These are phyloP conservation scores for Drosophila funebris DNA, from an alignment of 1,140 invertebrate genomes.

Conservation along the genomic window DNA sequence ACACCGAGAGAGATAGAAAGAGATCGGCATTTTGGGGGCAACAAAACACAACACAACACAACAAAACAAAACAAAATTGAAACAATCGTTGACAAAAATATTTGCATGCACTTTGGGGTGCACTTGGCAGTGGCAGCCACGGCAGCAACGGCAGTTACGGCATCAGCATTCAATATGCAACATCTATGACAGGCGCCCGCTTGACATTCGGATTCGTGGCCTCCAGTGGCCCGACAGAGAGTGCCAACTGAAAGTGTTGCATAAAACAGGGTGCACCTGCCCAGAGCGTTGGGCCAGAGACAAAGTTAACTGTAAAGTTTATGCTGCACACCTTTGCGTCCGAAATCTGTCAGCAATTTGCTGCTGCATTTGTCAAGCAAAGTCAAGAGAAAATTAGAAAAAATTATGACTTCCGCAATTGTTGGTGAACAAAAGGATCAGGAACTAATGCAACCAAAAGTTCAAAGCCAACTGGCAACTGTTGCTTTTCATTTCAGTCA, in stretches of 20 bases:
- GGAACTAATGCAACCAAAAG: slow-evolving; percentile 49
- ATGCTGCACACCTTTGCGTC: slow-evolving; percentile 7
- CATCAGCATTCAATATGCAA: slow-evolving; percentile 69
- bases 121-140: slow-evolving; percentile 47
- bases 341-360: slow-evolving; percentile 59
- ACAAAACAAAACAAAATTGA: slow-evolving; percentile 30
- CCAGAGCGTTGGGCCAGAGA: not conserved
- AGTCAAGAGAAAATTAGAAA: slow-evolving; percentile 64
- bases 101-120: slow-evolving; percentile 73
- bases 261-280: slow-evolving; percentile 20
- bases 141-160: slow-evolving; percentile 13
- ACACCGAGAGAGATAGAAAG: not conserved
- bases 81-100: slow-evolving; percentile 68
- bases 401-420: slow-evolving; percentile 75
- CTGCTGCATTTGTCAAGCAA: slow-evolving; percentile 63
- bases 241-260: slow-evolving; percentile 11
- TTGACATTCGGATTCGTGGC: slow-evolving; percentile 33
- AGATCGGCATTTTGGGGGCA: slow-evolving; percentile 44
- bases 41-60: slow-evolving; percentile 12
- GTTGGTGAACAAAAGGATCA: slow-evolving; percentile 62
- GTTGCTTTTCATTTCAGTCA: slow-evolving; percentile 52
- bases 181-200: slow-evolving; percentile 58
- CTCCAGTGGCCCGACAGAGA: slow-evolving; percentile 10
- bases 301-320: slow-evolving; percentile 7
- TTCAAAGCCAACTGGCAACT: slow-evolving; percentile 58